These are phyloP conservation scores for Arizona elegans DNA, from an alignment of 2,113 vertebrate species.

Conservation along the genomic window DNA sequence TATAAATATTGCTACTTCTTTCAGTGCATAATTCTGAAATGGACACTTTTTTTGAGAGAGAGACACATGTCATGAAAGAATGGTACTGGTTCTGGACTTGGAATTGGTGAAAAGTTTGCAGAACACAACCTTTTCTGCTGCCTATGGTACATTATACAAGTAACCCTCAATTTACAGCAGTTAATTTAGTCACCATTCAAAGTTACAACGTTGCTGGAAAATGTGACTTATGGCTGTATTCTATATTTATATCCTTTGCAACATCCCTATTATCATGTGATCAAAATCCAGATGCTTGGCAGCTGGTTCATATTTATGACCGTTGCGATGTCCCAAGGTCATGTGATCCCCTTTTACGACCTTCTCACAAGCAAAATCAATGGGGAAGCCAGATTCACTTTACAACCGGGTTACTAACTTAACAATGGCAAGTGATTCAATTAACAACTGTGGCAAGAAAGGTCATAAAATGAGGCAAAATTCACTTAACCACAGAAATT, in stretches of 20 bases:
- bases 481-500: not conserved
- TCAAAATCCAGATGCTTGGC: not conserved
- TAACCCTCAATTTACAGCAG: not conserved
- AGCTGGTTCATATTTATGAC: not conserved
- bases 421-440: not conserved
- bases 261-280: not conserved
- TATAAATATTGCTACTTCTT: too few relatives aligned
- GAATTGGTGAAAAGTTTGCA: not conserved
- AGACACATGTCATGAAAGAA: too few relatives aligned
- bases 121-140: not conserved
- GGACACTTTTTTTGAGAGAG: too few relatives aligned
- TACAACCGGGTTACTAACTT: not conserved
- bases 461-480: not conserved
- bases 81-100: not conserved
- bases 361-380: not conserved
- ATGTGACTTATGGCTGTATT: not conserved
- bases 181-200: not conserved
- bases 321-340: not conserved
- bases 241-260: not conserved
- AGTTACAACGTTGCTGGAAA: not conserved
- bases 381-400: not conserved
- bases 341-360: not conserved
- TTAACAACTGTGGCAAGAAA: not conserved
- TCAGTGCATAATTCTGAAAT: too few relatives aligned
- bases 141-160: not conserved